phyloP scores from a whole-genome alignment of 2,113 vertebrate genomes.

The Andinoacara biseriatus region DNA sequence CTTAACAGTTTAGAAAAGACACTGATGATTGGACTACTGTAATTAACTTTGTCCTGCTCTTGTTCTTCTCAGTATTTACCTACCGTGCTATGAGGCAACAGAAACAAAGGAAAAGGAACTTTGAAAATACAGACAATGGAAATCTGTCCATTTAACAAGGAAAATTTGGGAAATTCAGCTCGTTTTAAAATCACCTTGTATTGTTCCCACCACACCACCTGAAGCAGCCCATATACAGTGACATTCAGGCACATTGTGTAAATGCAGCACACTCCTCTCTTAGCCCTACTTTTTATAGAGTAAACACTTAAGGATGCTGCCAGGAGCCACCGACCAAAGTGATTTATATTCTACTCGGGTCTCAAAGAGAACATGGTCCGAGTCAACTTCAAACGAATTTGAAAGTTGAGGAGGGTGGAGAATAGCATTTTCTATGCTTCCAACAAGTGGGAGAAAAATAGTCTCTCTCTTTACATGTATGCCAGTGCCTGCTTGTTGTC shows the following conservation, averaged over 20 bases:
- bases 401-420: constrained; percentile 48
- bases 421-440: constrained; percentile 30
- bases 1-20: not conserved
- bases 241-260: constrained; percentile 57
- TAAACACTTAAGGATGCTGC: constrained; percentile 65
- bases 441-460: constrained; percentile 49
- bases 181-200: constrained; percentile 39
- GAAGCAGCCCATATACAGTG: constrained; percentile 32
- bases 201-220: constrained; percentile 9
- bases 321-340: constrained; percentile 39
- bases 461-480: constrained; percentile 10
- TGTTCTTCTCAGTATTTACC: not conserved
- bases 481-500: constrained; percentile 18
- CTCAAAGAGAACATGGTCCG: constrained; percentile 46
- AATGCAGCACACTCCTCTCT: constrained; percentile 53
- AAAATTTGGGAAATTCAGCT: not conserved
- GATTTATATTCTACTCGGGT: constrained; percentile 73
- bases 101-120: too few species aligned
- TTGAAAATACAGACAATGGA: not conserved
- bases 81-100: not conserved
- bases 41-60: not conserved
- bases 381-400: constrained; percentile 63
- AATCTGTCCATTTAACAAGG: constrained; percentile 3
- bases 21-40: not conserved
- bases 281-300: constrained; percentile 47